A percentile compares a stretch with the other conserved stretches of the same genome.
phyloP scores from a whole-genome alignment of 2,797 vertebrate species.

The Cuculus canorus region DNA sequence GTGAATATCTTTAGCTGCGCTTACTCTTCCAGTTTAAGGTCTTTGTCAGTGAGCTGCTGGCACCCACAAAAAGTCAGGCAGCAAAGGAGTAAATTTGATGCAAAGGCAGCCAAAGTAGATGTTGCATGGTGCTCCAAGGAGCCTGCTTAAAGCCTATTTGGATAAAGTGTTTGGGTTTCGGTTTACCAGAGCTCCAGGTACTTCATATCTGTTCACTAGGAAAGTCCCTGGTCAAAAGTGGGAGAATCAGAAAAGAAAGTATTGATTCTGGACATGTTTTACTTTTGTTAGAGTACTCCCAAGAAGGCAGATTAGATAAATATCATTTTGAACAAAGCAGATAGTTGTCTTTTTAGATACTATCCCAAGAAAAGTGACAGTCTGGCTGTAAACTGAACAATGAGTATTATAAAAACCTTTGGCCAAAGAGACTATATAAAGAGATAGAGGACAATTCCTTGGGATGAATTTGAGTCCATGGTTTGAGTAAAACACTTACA shows the following conservation, averaged over 20 bases:
- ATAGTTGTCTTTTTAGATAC: background rate
- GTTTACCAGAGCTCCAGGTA: background rate
- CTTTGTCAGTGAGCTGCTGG: background rate
- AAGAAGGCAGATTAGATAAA: background rate
- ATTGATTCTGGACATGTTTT: background rate
- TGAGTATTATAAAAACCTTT: background rate
- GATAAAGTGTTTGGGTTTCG: background rate
- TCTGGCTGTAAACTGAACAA: background rate
- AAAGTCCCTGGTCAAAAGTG: background rate
- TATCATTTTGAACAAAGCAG: background rate
- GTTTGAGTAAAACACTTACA: background rate
- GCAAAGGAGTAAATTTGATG: background rate
- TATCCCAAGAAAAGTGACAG: background rate
- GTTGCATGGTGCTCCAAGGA: background rate
- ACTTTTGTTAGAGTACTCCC: background rate
- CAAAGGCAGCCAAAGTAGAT: background rate
- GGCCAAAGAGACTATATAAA: background rate
- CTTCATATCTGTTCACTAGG: background rate
- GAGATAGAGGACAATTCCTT: background rate
- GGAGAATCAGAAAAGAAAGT: background rate
- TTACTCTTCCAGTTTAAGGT: background rate
- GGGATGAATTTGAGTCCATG: background rate
- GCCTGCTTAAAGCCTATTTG: background rate
- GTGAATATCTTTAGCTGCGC: background rate
- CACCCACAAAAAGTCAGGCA: background rate